phyloP scores from a whole-genome alignment of 2,113 vertebrate genomes.

The Callionymus lyra region DNA sequence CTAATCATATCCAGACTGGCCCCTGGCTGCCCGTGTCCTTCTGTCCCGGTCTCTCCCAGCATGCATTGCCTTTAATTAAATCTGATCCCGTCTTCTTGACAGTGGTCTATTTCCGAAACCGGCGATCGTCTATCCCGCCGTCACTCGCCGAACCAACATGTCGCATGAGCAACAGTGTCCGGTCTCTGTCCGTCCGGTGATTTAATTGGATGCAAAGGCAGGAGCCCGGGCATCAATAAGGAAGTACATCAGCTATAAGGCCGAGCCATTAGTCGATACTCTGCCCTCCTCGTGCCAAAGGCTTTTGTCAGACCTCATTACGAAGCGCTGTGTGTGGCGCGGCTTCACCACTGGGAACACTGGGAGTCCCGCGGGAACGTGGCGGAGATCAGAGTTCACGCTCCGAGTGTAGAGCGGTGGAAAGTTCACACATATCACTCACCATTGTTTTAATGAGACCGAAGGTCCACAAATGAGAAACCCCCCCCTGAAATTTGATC shows the following conservation, averaged over 20 bases:
- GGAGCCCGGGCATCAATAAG: constrained; percentile 58
- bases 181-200: constrained; percentile 52
- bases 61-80: constrained; percentile 60
- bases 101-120: constrained; percentile 43
- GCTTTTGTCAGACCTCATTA: constrained; percentile 60
- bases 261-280: constrained; percentile 59
- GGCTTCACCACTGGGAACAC: constrained; percentile 49
- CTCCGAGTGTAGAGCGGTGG: constrained; percentile 39
- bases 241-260: constrained; percentile 63
- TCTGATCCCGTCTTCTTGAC: constrained; percentile 51
- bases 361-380: constrained; percentile 57
- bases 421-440: constrained; percentile 53
- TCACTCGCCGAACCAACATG: not conserved
- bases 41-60: constrained; percentile 56
- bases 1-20: constrained; percentile 57
- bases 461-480: no score
- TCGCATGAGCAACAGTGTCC: constrained; percentile 1
- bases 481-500: no score
- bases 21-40: constrained; percentile 57
- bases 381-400: constrained; percentile 59
- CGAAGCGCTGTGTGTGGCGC: constrained; percentile 61
- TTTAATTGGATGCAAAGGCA: constrained; percentile 70
- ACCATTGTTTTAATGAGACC: constrained; percentile 34
- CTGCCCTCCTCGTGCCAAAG: constrained; percentile 44
- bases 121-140: constrained; percentile 17